Evolutionary conservation across 2,888 invertebrate genomes (phyloP).

Genomic region (Hartigia nigra): DNA sequence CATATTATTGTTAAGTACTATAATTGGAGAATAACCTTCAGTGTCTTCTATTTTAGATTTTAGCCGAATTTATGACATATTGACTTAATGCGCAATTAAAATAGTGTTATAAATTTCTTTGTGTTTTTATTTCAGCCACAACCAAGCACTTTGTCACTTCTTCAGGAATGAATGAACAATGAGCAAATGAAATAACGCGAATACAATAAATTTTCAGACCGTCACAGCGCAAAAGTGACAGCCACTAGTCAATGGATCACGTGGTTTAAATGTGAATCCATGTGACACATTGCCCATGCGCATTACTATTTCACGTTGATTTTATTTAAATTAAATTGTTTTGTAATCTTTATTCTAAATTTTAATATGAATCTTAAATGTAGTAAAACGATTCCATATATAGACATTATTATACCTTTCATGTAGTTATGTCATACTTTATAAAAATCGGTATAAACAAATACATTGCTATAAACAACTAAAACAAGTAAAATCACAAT

Average conservation of each 20-base stretch:
- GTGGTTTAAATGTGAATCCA: conserved; percentile 21
- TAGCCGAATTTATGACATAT: not conserved
- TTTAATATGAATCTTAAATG: not conserved
- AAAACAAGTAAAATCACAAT: no score
- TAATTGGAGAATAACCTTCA: conserved; percentile 25
- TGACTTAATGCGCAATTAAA: not conserved
- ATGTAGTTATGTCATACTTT: not conserved
- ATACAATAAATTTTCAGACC: conserved; percentile 24
- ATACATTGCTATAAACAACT: not conserved
- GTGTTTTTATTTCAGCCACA: not conserved
- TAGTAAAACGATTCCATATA: not conserved
- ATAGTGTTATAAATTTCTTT: not conserved
- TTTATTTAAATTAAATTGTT: not conserved
- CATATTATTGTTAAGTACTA: conserved; percentile 21
- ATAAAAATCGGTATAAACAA: not conserved
- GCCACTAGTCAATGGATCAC: conserved; percentile 2
- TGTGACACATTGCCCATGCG: conserved; percentile 16
- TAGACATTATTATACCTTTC: not conserved
- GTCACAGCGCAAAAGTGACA: conserved; percentile 26
- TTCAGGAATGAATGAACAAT: conserved; percentile 13
- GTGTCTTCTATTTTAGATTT: not conserved
- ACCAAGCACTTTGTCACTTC: conserved; percentile 20
- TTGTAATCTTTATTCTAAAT: not conserved
- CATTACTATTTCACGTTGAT: not conserved
- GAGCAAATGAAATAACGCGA: conserved; percentile 22